Percentiles rank a stretch among this genome's conserved stretches.
These are phyloP conservation scores for Blastobasis lacticolella DNA, from an alignment of 2,888 invertebrate species.

Conservation along the genomic window DNA sequence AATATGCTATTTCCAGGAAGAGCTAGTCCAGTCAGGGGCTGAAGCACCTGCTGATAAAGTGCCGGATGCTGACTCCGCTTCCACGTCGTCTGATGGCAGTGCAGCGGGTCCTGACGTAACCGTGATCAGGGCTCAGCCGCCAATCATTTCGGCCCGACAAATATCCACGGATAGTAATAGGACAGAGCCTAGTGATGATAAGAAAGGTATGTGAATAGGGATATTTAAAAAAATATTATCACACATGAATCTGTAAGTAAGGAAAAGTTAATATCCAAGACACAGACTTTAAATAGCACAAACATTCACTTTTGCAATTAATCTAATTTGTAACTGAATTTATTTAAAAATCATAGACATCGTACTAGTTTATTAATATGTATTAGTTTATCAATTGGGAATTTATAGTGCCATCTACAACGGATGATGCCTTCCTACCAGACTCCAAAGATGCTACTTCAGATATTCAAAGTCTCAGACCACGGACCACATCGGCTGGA, in stretches of 20 bases:
- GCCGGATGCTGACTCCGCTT: slow-evolving; percentile 46
- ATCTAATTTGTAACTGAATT: no score
- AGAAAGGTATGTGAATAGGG: slow-evolving; percentile 42
- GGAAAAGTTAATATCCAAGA: no score
- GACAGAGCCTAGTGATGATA: slow-evolving; percentile 64
- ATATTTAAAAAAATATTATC: no score
- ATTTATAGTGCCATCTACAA: slow-evolving; percentile 44
- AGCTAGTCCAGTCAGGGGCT: slow-evolving; percentile 55
- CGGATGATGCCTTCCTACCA: slow-evolving; percentile 62
- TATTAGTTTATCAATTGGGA: no score
- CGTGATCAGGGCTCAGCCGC: slow-evolving; percentile 46
- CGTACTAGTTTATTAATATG: no score
- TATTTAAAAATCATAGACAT: no score
- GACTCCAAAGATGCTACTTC: slow-evolving; percentile 50
- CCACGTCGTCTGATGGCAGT: slow-evolving; percentile 54
- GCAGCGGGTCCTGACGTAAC: slow-evolving; percentile 58
- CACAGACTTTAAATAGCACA: no score
- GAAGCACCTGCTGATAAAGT: slow-evolving; percentile 47
- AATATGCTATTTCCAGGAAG: slow-evolving; percentile 38
- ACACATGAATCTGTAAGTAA: no score
- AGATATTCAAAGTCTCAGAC: slow-evolving; percentile 46
- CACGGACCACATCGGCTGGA: slow-evolving; percentile 58
- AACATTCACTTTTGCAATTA: no score
- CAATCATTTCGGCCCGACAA: slow-evolving; percentile 55
- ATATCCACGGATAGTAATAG: slow-evolving; percentile 73